Evolutionary conservation across 1,140 invertebrate genomes (phyloP).

Genomic region (Anoplophora glabripennis): DNA sequence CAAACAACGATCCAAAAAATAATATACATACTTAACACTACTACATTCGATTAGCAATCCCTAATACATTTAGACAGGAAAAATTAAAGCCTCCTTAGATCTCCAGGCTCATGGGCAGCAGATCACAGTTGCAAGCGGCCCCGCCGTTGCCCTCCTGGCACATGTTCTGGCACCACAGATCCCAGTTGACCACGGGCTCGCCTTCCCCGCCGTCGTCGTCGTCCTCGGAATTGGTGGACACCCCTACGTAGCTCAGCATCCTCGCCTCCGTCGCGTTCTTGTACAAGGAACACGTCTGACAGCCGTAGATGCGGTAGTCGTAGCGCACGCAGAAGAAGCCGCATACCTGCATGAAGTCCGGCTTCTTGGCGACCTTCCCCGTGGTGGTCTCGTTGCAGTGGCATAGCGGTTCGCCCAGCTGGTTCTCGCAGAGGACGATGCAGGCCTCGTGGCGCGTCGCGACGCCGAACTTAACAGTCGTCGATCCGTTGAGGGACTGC

Average conservation of each 20-base stretch:
- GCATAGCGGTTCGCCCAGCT: constrained; percentile 45
- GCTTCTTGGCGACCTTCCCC: constrained; percentile 9
- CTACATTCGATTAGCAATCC: neutral
- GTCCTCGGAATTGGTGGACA: no score
- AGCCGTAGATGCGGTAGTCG: constrained; percentile 38
- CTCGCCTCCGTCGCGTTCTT: neutral
- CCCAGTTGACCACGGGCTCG: constrained; percentile 44
- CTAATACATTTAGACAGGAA: neutral
- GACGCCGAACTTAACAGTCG: constrained; percentile 12
- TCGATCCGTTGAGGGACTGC: constrained; percentile 20
- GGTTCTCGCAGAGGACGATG: constrained; percentile 45
- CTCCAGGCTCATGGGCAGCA: constrained; percentile 43
- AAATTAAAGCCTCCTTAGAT: no score
- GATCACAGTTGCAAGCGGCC: constrained; percentile 56
- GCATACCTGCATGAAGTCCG: constrained; percentile 42
- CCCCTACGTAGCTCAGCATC: neutral
- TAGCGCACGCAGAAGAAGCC: constrained; percentile 39
- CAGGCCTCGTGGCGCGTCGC: constrained; percentile 41
- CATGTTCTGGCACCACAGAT: constrained; percentile 49
- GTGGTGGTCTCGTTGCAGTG: constrained; percentile 28
- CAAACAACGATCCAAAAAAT: neutral
- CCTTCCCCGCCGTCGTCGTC: no score
- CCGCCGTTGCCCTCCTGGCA: constrained; percentile 55
- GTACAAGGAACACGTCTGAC: constrained; percentile 34
- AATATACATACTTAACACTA: neutral